Evolutionary conservation across 2,113 vertebrate species (phyloP).

Genomic region (Rhadina sibilatrix): DNA sequence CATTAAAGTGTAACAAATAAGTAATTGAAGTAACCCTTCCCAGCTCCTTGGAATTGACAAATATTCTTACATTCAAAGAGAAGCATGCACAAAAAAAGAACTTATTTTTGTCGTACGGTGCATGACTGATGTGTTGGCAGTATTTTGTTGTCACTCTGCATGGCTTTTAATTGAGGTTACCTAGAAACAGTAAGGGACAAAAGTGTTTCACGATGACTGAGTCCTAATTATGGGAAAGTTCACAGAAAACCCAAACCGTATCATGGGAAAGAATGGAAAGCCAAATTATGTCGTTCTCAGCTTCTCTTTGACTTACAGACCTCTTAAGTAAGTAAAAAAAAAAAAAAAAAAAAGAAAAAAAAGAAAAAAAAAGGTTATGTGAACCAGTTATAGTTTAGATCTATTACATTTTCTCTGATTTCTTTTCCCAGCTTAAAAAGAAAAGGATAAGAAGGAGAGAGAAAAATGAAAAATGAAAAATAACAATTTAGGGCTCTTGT

Average conservation of each 20-base stretch:
- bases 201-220: background rate
- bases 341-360: background rate
- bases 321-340: background rate
- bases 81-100: background rate
- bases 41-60: background rate
- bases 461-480: background rate
- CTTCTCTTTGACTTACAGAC: background rate
- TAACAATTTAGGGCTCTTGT: background rate
- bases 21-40: background rate
- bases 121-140: background rate
- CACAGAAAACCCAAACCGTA: background rate
- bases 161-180: background rate
- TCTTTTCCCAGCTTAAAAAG: background rate
- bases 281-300: background rate
- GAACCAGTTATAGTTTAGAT: background rate
- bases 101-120: background rate
- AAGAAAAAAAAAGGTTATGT: background rate
- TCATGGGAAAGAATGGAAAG: background rate
- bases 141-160: background rate
- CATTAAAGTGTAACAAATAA: background rate
- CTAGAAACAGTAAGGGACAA: background rate
- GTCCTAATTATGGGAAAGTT: background rate
- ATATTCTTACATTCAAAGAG: background rate
- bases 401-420: background rate
- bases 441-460: background rate